A percentile compares a stretch with the other conserved stretches of the same genome.
Conservation (phyloP, 2,888 invertebrate species). For the Hypolimnas misippus region DNA sequence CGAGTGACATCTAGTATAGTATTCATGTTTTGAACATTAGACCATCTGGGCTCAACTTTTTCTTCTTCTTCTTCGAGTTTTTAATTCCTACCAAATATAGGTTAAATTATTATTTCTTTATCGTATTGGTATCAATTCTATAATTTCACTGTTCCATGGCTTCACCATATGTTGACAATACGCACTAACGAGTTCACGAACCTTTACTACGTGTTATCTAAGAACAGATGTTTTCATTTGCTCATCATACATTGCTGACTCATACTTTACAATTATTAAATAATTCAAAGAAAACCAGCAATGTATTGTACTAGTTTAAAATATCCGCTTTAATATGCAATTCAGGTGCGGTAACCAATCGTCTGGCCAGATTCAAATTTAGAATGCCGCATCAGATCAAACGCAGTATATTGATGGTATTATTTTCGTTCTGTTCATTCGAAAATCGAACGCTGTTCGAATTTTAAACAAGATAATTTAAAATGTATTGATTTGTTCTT, state of each 20-base stretch:
- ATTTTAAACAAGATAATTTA: slow-evolving; percentile 1
- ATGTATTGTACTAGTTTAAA: neutral
- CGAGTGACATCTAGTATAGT: too few relatives aligned
- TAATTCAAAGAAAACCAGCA: neutral
- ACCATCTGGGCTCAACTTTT: too few relatives aligned
- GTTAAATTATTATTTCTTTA: too few relatives aligned
- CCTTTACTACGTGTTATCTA: neutral
- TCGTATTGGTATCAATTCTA: neutral
- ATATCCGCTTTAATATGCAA: neutral
- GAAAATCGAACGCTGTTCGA: slow-evolving; percentile 4
- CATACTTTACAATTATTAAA: neutral
- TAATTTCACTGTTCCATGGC: neutral
- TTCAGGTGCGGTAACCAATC: slow-evolving; percentile 4
- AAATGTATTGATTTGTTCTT: slow-evolving; percentile 1
- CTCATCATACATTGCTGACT: neutral
- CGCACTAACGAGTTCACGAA: slow-evolving; percentile 22
- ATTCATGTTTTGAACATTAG: too few relatives aligned
- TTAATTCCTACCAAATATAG: too few relatives aligned
- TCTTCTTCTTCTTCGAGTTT: too few relatives aligned
- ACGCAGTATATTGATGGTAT: slow-evolving; percentile 9
- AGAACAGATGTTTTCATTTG: neutral
- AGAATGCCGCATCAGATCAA: slow-evolving; percentile 12
- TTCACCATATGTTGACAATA: slow-evolving; percentile 24
- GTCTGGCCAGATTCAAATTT: slow-evolving; percentile 12
- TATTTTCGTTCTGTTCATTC: slow-evolving; percentile 6